Conservation (phyloP, 2,797 vertebrate genomes). For the Aselliscus stoliczkanus region DNA sequence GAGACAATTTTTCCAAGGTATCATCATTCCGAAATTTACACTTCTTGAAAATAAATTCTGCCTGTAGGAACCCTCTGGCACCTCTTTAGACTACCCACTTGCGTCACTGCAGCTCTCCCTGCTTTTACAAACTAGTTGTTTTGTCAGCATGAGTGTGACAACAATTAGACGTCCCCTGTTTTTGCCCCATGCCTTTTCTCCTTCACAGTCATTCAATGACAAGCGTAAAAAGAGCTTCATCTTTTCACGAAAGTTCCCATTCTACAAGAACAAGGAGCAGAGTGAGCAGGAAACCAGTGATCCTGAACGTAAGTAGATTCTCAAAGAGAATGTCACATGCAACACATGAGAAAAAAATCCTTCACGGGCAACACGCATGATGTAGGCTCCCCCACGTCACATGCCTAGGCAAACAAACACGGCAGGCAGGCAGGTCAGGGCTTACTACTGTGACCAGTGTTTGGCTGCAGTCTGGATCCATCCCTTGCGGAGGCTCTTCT, state of each 20-base stretch:
- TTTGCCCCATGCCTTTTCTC: conserved; percentile 97
- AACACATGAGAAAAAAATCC: conserved; percentile 79
- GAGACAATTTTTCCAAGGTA: neutral
- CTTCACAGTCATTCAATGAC: conserved; percentile 99
- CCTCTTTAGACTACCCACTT: conserved; percentile 56
- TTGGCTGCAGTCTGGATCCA: conserved; percentile 84
- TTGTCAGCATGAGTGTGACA: conserved; percentile 97
- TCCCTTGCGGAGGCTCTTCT: conserved; percentile 47
- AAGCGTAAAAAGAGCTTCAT: conserved; percentile 99
- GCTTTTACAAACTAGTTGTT: conserved; percentile 88
- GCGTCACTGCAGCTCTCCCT: conserved; percentile 87
- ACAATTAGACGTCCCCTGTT: conserved; percentile 93
- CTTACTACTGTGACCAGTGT: conserved; percentile 86
- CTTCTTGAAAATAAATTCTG: neutral
- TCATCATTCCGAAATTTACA: neutral
- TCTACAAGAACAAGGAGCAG: conserved; percentile 99
- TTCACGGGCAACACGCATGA: conserved; percentile 75
- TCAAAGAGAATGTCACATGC: conserved; percentile 82
- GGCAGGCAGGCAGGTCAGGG: conserved; percentile 83
- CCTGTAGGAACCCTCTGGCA: neutral
- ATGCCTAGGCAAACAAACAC: conserved; percentile 77
- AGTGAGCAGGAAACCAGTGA: conserved; percentile 98
- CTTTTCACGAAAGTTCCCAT: conserved; percentile 99
- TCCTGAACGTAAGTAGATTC: conserved; percentile 96
- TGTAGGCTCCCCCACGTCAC: conserved; percentile 73